phyloP scores from a whole-genome alignment of 2,113 vertebrate genomes.

The Pachycephala philippinensis region DNA sequence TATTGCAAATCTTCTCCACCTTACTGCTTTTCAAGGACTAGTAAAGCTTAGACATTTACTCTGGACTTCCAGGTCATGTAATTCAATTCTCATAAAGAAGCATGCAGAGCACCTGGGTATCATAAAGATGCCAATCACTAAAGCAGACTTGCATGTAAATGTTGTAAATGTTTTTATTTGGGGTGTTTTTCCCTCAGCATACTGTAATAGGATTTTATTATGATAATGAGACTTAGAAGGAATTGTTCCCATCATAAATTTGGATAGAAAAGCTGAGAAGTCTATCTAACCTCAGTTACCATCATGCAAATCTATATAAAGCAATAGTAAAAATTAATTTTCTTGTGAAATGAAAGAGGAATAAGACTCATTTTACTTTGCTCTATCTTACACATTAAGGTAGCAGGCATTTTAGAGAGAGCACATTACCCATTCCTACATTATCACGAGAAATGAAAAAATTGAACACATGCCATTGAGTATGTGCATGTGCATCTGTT shows the following conservation, averaged over 20 bases:
- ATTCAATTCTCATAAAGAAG: constrained; percentile 18
- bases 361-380: not conserved
- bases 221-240: not conserved
- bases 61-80: constrained; percentile 13
- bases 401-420: not conserved
- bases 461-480: not conserved
- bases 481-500: not conserved
- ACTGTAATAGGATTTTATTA: not conserved
- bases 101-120: not conserved
- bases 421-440: not conserved
- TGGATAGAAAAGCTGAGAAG: not conserved
- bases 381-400: not conserved
- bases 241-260: not conserved
- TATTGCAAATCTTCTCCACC: not conserved
- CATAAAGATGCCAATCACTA: not conserved
- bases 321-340: not conserved
- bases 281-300: not conserved
- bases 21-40: constrained; percentile 17
- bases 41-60: not conserved
- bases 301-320: not conserved
- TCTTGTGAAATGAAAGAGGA: not conserved
- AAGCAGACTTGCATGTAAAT: not conserved
- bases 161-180: not conserved
- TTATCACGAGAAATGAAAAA: not conserved
- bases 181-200: not conserved